Base-by-base conservation (phyloP, 2,888 invertebrate species). In the Adela reaumurella region DNA sequence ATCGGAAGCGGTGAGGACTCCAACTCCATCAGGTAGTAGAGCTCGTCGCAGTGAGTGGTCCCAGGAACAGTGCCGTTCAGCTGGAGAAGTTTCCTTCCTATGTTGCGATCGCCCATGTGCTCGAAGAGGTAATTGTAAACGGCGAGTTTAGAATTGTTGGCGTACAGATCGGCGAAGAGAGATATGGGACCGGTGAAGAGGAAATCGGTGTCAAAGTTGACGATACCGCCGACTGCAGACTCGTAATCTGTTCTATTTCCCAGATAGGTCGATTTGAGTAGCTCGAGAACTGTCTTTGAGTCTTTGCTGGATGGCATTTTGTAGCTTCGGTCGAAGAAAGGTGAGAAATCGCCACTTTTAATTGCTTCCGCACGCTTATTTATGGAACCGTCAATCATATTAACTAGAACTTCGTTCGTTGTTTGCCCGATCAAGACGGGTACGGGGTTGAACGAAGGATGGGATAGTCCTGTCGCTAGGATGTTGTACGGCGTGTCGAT, bases 401-500 rank as follows among this genome's bases (percentile, higher is more conserved):
- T 68, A 0, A 74, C 68, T 1, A 83, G 53, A 0, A 83, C 84
- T 62, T 84, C 84, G 0, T 76, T 79, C 0, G 81, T 80, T 47
- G 77, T 82, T 1, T 82, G 61, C 0, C 84, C 84, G 53, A 81
- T 67, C 3, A 84, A 69, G 0, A 73, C 59, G 1, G 84, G 83
- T 5, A 81, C 76, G 1, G 73, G 65, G 17, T 74, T 62, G 28
- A 70, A 68, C 1, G 53, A 49, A 2, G 58, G 57, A 1, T 63
- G 61, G 1, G 58, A 55, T 28, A 68, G 62, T 5, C 58, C 60
- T 2, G 58, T 57, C 4, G 59, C 55, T 11, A 83, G 50, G 8
- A 80, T 64, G 43, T 70, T 81, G 54, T 57, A 84, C 46, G 60
- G 86, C 58, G 55, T 65, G 45, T 74, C 74, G 0, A 58, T 62